These are phyloP conservation scores for Cepaea nemoralis DNA, from an alignment of 1,140 invertebrate genomes.

Conservation along the genomic window DNA sequence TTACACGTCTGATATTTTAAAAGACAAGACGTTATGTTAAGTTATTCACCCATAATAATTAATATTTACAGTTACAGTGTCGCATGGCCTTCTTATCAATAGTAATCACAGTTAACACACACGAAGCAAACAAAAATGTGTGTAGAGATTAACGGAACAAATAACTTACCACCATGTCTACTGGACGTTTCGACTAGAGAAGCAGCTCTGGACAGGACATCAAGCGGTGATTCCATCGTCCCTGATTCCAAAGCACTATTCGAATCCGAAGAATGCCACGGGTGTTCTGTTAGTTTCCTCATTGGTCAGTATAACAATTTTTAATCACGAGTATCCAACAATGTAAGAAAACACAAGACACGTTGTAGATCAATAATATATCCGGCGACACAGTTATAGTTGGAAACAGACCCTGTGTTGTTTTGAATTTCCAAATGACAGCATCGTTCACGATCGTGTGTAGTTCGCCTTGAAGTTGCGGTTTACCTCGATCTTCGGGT, in stretches of 20 bases:
- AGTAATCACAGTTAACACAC: too few species aligned
- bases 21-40: too few species aligned
- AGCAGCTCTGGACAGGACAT: conserved; percentile 36
- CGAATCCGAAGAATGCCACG: conserved; percentile 24
- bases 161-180: conserved; percentile 25
- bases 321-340: background rate
- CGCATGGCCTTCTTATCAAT: too few species aligned
- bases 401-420: too few species aligned
- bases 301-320: background rate
- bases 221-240: conserved; percentile 34
- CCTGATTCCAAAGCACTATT: background rate
- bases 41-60: too few species aligned
- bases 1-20: too few species aligned
- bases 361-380: background rate
- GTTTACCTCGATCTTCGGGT: conserved; percentile 6
- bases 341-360: background rate
- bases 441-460: background rate
- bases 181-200: conserved; percentile 32
- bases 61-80: too few species aligned
- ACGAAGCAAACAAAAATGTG: too few species aligned
- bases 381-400: background rate
- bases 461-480: background rate
- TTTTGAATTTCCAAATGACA: background rate
- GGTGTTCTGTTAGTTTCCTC: conserved; percentile 14
- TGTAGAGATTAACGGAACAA: conserved; percentile 1